These are phyloP conservation scores for Sandelia bainsii DNA, from an alignment of 2,797 vertebrate species.

Conservation along the genomic window DNA sequence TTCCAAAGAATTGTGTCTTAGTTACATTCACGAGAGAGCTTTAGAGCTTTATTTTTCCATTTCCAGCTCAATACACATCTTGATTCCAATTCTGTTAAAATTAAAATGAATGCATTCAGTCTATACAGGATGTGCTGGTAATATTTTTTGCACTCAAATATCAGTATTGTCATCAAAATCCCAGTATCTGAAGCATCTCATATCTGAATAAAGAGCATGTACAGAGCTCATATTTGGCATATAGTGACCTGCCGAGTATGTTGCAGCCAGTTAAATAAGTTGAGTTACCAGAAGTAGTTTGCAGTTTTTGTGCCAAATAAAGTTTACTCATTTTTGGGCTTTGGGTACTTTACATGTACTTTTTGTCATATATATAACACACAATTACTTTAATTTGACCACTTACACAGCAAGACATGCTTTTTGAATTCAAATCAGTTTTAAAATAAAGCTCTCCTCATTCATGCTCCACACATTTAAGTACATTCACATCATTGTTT, in stretches of 20 bases:
- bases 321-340: not conserved
- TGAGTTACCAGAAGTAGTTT: not conserved
- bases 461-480: no score
- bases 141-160: not conserved
- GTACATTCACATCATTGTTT: no score
- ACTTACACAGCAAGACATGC: not conserved
- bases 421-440: no score
- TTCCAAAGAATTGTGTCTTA: no score
- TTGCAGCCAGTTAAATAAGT: not conserved
- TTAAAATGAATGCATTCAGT: not conserved
- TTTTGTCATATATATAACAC: not conserved
- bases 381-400: not conserved
- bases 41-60: no score
- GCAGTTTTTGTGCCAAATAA: not conserved
- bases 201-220: not conserved
- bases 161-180: not conserved
- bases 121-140: not conserved
- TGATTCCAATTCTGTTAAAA: not conserved
- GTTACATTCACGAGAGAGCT: no score
- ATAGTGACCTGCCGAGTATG: not conserved
- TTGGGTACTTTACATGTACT: no score
- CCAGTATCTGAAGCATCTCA: not conserved
- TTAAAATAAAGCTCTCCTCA: no score
- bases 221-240: not conserved
- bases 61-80: not conserved